Evolutionary conservation across 2,797 vertebrate species (phyloP), one percentile per base, ranked within the genome.

Genomic region (Nyctibius grandis): DNA sequence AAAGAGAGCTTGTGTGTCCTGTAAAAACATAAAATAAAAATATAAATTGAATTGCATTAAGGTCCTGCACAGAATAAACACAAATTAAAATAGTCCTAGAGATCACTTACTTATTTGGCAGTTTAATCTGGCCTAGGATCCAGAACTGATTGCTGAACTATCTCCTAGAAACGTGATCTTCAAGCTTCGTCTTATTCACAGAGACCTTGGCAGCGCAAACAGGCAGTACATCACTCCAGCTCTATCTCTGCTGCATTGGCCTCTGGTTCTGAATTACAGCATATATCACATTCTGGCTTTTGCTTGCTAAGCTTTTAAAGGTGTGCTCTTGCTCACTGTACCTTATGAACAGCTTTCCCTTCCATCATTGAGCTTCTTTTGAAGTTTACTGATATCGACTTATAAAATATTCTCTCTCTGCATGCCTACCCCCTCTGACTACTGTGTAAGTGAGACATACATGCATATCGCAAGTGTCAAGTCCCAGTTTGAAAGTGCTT

Each of bases 381-480:
- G 94, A 97, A 97, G 95, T 96, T 96, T 95, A 94, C 95, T 92
- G 93, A 95, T 96, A 95, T 74, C 12, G 33, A 95, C 93, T 97
- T 95, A 95, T 96, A 95, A 96, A 97, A 97, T 95, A 97, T 96
- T 97, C 95, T 91, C 88, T 97, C 91, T 95, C 90, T 94, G 91
- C 88, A 70, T 90, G 83, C 83, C 89, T 95, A 10, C 74, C 61
- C 70, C 56, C 45, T 93, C 83, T 91, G 89, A 91, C 90, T 95
- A 74, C 93, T 64, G 85, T 68, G 93, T 91, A 96, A 95, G 90
- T 95, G 93, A 96, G 95, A 96, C 94, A 51, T 87, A 91, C 82
- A 51, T 87, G 96, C 70, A 61, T 92, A 96, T 91, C 8, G 1
- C 86, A 89, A 77, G 86, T 92, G 94, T 96, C 96, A 97, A 91